phyloP scores from a whole-genome alignment of 2,113 vertebrate species.

The Corythoichthys intestinalis region DNA sequence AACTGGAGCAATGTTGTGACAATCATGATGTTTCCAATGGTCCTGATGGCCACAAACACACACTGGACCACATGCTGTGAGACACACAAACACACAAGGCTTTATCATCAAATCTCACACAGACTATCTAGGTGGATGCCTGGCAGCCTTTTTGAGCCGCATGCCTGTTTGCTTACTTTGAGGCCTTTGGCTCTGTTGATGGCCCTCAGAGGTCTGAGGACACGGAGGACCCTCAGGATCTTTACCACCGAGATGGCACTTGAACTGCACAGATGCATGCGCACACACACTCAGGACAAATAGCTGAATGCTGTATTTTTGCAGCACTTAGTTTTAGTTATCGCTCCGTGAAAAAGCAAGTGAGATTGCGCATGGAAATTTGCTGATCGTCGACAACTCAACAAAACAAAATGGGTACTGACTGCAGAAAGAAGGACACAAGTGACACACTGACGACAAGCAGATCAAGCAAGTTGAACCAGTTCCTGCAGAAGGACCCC shows the following conservation, averaged over 20 bases:
- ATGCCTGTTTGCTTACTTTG: constrained; percentile 71
- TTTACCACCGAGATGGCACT: constrained; percentile 93
- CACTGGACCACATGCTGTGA: constrained; percentile 89
- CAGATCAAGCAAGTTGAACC: constrained; percentile 89
- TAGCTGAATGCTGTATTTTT: not conserved
- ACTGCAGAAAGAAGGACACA: constrained; percentile 90
- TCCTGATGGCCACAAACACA: constrained; percentile 90
- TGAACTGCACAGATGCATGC: constrained; percentile 68
- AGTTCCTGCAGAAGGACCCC: constrained; percentile 92
- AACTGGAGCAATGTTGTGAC: constrained; percentile 91
- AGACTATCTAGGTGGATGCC: not conserved
- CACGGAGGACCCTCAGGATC: constrained; percentile 85
- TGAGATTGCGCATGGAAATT: not conserved
- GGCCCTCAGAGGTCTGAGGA: constrained; percentile 85
- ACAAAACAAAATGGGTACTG: constrained; percentile 44
- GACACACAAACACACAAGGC: constrained; percentile 20
- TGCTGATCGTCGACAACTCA: not conserved
- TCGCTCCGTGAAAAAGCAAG: not conserved
- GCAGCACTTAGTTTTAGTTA: not conserved
- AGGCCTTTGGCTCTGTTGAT: constrained; percentile 94
- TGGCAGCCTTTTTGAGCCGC: not conserved
- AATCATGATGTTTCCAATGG: constrained; percentile 92
- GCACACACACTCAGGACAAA: not conserved
- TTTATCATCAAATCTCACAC: not conserved
- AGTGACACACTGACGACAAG: constrained; percentile 91